A percentile compares a stretch with the other conserved stretches of the same genome.
Evolutionary conservation across 2,797 vertebrate species (phyloP).

Genomic region (Alauda arvensis): DNA sequence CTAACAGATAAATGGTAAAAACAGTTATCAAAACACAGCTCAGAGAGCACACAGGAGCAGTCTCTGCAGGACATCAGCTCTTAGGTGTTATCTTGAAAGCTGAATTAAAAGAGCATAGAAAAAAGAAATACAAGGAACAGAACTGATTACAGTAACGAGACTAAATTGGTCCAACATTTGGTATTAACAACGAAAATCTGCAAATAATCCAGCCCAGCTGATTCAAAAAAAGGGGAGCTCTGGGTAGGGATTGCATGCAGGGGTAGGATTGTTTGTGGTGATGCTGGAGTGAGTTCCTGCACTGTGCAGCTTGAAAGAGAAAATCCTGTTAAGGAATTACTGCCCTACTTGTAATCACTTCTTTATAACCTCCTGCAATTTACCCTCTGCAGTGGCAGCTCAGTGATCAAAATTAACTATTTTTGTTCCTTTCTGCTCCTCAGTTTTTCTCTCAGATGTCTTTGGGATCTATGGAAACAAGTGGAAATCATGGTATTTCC

Average conservation of each 20-base stretch:
- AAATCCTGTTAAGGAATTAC: background rate
- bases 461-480: background rate
- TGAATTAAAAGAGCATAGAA: background rate
- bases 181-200: background rate
- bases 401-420: background rate
- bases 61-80: background rate
- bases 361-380: background rate
- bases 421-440: background rate
- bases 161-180: background rate
- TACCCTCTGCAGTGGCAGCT: background rate
- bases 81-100: background rate
- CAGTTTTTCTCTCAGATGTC: background rate
- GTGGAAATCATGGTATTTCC: background rate
- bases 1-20: background rate
- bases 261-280: background rate
- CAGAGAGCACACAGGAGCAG: background rate
- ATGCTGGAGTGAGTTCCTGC: background rate
- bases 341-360: background rate
- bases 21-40: background rate
- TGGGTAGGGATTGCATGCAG: background rate
- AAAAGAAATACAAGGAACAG: background rate
- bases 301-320: background rate
- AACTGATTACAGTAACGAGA: background rate
- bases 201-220: background rate
- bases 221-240: rapidly evolving